A percentile compares a stretch with the other conserved stretches of the same genome.
These are phyloP conservation scores for Bubalus kerabau DNA, from an alignment of 2,113 vertebrate species.

Conservation along the genomic window DNA sequence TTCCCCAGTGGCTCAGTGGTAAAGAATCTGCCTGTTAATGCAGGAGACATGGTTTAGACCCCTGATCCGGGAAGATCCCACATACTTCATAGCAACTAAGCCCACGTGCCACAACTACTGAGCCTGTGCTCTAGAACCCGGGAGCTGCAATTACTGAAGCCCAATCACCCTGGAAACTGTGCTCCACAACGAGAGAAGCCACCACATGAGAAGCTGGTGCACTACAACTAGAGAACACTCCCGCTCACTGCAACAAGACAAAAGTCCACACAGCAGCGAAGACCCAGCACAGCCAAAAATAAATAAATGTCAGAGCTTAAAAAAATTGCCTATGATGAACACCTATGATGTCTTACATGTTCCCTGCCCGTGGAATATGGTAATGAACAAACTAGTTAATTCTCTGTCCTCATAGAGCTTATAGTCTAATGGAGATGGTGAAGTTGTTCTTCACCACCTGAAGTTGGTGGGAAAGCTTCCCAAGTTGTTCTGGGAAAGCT, in stretches of 20 bases:
- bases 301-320: neutral
- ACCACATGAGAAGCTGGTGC: neutral
- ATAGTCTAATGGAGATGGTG: neutral
- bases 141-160: neutral
- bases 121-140: neutral
- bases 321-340: neutral
- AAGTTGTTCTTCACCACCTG: neutral
- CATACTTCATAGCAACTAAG: neutral
- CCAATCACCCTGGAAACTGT: neutral
- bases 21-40: neutral
- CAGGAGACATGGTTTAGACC: neutral
- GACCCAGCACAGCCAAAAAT: neutral
- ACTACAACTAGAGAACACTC: neutral
- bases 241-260: neutral
- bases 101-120: neutral
- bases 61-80: rapidly evolving
- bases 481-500: neutral
- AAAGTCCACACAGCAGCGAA: neutral
- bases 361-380: neutral
- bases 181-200: neutral
- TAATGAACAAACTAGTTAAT: neutral
- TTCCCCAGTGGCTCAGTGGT: neutral
- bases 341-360: neutral
- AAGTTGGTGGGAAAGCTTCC: neutral
- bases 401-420: neutral